Conservation (phyloP, 2,797 vertebrate species). For the Rallus crepitans region DNA sequence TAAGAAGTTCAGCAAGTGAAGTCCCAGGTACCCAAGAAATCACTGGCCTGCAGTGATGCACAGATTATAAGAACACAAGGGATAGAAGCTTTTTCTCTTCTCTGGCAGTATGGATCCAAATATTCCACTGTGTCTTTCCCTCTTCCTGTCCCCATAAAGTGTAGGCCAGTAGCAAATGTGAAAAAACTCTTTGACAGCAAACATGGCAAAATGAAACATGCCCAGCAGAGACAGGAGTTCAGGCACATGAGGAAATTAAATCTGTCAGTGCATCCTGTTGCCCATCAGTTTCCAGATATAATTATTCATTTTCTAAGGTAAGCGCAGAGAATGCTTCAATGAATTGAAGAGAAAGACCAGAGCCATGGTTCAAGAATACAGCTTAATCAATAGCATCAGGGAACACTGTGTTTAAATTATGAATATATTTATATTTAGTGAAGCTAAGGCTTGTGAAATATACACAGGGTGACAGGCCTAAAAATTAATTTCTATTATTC, state of each 20-base stretch:
- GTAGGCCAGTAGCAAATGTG: background rate
- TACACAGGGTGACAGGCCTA: background rate
- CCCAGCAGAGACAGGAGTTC: background rate
- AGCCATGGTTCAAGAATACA: background rate
- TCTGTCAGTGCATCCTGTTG: background rate
- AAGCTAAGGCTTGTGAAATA: background rate
- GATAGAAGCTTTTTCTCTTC: background rate
- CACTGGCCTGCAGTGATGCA: background rate
- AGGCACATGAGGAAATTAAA: conserved; percentile 14
- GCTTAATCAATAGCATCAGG: background rate
- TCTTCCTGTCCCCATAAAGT: background rate
- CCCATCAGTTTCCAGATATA: background rate
- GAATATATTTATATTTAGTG: background rate
- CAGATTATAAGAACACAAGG: background rate
- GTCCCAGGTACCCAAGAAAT: background rate
- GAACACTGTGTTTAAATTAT: background rate
- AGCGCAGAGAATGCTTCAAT: background rate
- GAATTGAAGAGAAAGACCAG: background rate
- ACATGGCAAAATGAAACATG: conserved; percentile 3
- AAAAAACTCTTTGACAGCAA: conserved; percentile 5
- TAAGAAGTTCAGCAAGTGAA: background rate
- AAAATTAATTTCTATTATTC: background rate
- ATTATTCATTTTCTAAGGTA: conserved; percentile 38
- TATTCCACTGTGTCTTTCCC: background rate
- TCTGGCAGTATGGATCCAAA: background rate